These are phyloP conservation scores for Tenebrio molitor DNA, from an alignment of 1,140 invertebrate species.

Conservation along the genomic window DNA sequence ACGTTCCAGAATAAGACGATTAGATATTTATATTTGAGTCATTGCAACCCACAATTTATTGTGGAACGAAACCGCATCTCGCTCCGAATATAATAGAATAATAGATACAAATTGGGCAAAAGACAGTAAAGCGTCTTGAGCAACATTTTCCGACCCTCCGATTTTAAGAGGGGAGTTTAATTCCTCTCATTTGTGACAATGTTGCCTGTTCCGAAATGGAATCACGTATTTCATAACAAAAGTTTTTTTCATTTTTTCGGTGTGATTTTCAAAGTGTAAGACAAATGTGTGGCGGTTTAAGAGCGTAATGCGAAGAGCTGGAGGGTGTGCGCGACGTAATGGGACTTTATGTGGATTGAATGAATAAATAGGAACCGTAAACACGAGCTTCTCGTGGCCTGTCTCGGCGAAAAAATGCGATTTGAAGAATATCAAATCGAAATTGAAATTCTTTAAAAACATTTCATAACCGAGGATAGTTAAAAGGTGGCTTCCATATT, in stretches of 20 bases:
- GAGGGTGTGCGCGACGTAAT: constrained; percentile 1
- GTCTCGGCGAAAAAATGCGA: not conserved
- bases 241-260: constrained; percentile 15
- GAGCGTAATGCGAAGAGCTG: not conserved
- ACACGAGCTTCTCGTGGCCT: not conserved
- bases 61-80: too few species aligned
- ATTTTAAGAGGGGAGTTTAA: constrained; percentile 18
- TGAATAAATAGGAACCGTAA: constrained; percentile 1
- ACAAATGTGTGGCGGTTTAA: constrained; percentile 21
- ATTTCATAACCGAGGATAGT: not conserved
- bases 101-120: not conserved
- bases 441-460: not conserved
- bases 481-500: constrained; percentile 23
- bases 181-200: constrained; percentile 23
- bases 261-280: not conserved
- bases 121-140: not conserved
- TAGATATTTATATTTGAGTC: not conserved
- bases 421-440: not conserved
- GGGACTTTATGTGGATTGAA: constrained; percentile 32
- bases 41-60: not conserved
- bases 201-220: constrained; percentile 6
- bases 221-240: constrained; percentile 36
- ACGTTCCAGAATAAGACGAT: not conserved
- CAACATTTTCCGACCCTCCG: constrained; percentile 13
- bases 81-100: constrained; percentile 5